Evolutionary conservation across 2,888 invertebrate species (phyloP).

Genomic region (Heliconius sara): DNA sequence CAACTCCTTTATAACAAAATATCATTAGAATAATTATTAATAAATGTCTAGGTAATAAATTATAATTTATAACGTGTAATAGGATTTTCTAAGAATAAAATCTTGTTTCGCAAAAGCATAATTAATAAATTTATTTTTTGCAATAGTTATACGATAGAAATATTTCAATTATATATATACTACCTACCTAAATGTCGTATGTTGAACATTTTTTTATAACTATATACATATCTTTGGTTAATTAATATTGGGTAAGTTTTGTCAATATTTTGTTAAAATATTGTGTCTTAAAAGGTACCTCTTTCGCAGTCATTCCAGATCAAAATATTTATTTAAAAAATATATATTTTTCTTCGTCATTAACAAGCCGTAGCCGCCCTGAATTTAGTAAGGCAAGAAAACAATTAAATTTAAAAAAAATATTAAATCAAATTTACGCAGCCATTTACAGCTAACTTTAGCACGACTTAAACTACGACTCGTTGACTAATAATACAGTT

Average conservation of each 20-base stretch:
- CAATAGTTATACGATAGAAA: not conserved
- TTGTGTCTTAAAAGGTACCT: too few species aligned
- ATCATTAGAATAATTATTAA: constrained; percentile 18
- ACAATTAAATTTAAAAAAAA: too few species aligned
- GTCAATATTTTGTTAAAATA: too few species aligned
- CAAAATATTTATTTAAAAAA: not conserved
- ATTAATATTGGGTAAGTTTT: constrained; percentile 37
- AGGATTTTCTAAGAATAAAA: constrained; percentile 1
- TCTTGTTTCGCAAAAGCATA: not conserved
- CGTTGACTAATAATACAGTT: not conserved
- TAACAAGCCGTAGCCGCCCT: too few species aligned
- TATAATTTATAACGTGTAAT: not conserved
- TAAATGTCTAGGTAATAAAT: constrained; percentile 13
- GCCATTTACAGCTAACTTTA: too few species aligned
- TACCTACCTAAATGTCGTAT: not conserved
- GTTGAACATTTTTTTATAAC: constrained; percentile 7
- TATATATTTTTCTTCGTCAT: too few species aligned
- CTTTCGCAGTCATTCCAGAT: too few species aligned
- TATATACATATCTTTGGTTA: constrained; percentile 75
- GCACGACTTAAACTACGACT: too few species aligned
- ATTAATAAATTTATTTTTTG: not conserved
- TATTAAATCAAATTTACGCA: too few species aligned
- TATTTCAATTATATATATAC: not conserved
- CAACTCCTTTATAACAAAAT: constrained; percentile 10
- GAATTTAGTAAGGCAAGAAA: too few species aligned